Conservation (phyloP, 2,888 invertebrate species). For the Dione vanillae region DNA sequence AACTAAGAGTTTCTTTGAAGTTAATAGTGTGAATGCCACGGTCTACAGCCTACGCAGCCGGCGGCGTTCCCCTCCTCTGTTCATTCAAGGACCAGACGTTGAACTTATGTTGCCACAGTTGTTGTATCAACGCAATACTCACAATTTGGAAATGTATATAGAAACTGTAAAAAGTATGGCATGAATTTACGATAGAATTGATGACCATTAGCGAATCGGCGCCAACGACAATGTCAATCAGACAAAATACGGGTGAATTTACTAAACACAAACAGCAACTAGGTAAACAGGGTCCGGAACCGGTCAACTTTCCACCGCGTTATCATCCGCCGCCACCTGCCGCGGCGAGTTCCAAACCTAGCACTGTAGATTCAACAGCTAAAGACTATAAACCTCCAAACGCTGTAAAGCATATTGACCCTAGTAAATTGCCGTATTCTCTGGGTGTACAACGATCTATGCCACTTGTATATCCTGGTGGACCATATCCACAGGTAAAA, state of each 20-base stretch:
- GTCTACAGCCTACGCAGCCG: constrained; percentile 80
- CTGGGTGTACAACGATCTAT: constrained; percentile 58
- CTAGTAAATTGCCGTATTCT: constrained; percentile 71
- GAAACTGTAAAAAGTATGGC: constrained; percentile 50
- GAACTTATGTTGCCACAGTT: constrained; percentile 72
- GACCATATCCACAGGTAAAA: constrained; percentile 66
- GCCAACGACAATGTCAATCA: constrained; percentile 78
- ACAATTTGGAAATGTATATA: constrained; percentile 67
- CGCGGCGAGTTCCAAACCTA: constrained; percentile 85
- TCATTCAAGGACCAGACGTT: constrained; percentile 82
- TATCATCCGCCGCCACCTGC: constrained; percentile 92
- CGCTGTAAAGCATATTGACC: constrained; percentile 68
- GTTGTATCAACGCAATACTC: constrained; percentile 63
- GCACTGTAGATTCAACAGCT: constrained; percentile 83
- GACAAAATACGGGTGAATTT: constrained; percentile 78
- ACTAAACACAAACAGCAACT: constrained; percentile 81
- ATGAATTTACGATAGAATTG: constrained; percentile 64
- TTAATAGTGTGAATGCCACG: constrained; percentile 81
- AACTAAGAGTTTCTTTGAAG: constrained; percentile 44
- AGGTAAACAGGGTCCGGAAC: constrained; percentile 82
- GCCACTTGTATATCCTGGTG: constrained; percentile 67
- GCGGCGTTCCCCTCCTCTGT: constrained; percentile 77
- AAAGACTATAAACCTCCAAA: constrained; percentile 78
- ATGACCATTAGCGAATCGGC: constrained; percentile 62
- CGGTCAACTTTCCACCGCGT: constrained; percentile 87